These are phyloP conservation scores for Forbesichthys agassizii DNA, from an alignment of 2,113 vertebrate genomes.

Conservation along the genomic window DNA sequence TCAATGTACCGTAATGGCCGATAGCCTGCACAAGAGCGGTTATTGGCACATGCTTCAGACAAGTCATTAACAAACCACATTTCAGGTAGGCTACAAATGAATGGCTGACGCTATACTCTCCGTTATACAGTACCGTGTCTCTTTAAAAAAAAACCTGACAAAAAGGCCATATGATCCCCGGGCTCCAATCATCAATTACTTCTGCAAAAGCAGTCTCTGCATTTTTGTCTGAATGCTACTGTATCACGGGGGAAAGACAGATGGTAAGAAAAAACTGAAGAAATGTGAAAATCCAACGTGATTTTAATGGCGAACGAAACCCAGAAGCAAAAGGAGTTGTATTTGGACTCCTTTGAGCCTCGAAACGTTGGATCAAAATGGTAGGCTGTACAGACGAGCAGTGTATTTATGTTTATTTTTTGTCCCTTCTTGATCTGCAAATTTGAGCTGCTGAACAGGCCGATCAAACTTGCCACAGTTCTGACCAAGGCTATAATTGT, in stretches of 20 bases:
- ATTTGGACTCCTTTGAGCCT: conserved; percentile 77
- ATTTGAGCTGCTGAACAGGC: conserved; percentile 68
- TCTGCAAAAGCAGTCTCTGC: conserved; percentile 78
- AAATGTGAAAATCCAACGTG: conserved; percentile 74
- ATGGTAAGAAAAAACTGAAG: conserved; percentile 55
- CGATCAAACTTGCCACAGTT: conserved; percentile 67
- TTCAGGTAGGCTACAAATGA: conserved; percentile 21
- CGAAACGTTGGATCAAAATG: conserved; percentile 83
- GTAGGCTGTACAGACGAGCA: conserved; percentile 74
- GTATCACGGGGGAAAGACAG: conserved; percentile 58
- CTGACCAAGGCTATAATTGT: neutral
- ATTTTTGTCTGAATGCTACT: conserved; percentile 76
- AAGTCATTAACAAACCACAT: neutral
- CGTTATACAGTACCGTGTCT: conserved; percentile 74
- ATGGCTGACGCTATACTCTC: conserved; percentile 38
- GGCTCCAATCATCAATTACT: conserved; percentile 87
- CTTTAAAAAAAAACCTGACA: conserved; percentile 86
- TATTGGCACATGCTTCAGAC: neutral
- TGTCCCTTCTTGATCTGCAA: conserved; percentile 63
- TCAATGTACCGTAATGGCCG: conserved; percentile 44
- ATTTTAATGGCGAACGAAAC: conserved; percentile 81
- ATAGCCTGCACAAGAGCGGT: conserved; percentile 32
- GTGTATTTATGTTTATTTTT: conserved; percentile 52
- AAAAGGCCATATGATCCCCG: conserved; percentile 88
- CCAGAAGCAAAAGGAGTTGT: conserved; percentile 77